phyloP scores from a whole-genome alignment of 2,888 invertebrate species.

The Physocephala rufipes region DNA sequence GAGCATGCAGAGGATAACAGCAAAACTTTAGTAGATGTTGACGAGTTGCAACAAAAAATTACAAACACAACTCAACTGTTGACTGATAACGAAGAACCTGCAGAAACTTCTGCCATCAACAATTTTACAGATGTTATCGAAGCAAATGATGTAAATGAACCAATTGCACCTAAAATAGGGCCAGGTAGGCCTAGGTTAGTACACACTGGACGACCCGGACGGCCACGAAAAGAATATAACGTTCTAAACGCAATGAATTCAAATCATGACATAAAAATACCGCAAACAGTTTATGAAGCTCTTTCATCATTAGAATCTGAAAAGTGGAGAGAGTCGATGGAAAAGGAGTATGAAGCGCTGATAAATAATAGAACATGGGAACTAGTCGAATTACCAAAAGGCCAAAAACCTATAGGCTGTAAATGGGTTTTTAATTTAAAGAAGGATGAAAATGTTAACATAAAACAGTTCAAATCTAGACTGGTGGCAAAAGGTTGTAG shows the following conservation, averaged over 20 bases:
- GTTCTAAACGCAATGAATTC: slow-evolving; percentile 26
- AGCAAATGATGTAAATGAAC: not conserved
- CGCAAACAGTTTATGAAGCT: slow-evolving; percentile 31
- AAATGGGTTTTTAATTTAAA: slow-evolving; percentile 43
- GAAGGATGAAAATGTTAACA: slow-evolving; percentile 31
- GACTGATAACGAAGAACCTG: slow-evolving; percentile 36
- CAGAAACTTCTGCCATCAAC: not conserved
- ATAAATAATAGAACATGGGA: slow-evolving; percentile 35
- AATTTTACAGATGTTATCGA: not conserved
- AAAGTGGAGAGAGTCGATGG: slow-evolving; percentile 37
- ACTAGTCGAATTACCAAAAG: slow-evolving; percentile 32
- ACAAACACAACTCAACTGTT: no score
- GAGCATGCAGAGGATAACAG: slow-evolving; percentile 42
- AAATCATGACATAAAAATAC: slow-evolving; percentile 14
- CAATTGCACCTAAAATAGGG: not conserved
- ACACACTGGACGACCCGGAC: slow-evolving; percentile 21
- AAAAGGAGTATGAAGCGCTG: slow-evolving; percentile 36
- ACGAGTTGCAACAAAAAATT: no score
- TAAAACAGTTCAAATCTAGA: slow-evolving; percentile 29
- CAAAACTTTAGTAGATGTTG: slow-evolving; percentile 37
- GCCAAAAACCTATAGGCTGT: slow-evolving; percentile 37
- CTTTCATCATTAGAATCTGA: not conserved
- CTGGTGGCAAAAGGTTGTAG: slow-evolving; percentile 36
- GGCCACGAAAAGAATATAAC: slow-evolving; percentile 27
- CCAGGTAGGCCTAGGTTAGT: slow-evolving; percentile 10